Evolutionary conservation across 1,140 invertebrate species (phyloP).

Genomic region (Drosophila tani): DNA sequence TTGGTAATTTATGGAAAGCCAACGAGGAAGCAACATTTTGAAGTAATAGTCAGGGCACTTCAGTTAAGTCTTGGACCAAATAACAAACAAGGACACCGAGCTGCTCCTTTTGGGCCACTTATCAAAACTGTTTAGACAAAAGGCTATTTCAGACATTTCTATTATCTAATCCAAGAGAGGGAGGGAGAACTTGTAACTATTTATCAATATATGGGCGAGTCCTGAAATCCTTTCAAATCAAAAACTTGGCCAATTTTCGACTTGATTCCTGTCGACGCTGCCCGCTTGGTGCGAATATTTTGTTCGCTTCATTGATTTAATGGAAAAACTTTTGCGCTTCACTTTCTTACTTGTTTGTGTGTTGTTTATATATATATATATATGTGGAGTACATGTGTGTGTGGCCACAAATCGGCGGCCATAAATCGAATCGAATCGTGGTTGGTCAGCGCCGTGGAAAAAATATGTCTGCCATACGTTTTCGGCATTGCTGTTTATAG

Average conservation of each 20-base stretch:
- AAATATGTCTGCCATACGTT: slow-evolving; percentile 54
- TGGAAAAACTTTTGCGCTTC: slow-evolving; percentile 74
- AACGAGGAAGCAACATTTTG: neutral
- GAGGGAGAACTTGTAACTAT: slow-evolving; percentile 8
- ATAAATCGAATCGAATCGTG: slow-evolving; percentile 65
- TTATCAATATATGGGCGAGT: slow-evolving; percentile 6
- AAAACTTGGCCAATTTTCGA: slow-evolving; percentile 50
- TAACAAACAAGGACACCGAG: too few species aligned
- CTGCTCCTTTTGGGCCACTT: neutral
- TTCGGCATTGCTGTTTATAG: slow-evolving; percentile 63
- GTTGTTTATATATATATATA: slow-evolving; percentile 15
- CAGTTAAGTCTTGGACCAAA: too few species aligned
- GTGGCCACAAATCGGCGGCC: slow-evolving; percentile 59
- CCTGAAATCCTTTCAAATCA: slow-evolving; percentile 45
- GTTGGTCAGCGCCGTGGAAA: slow-evolving; percentile 46
- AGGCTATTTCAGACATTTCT: slow-evolving; percentile 14
- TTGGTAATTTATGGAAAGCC: neutral
- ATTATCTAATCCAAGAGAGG: slow-evolving; percentile 10
- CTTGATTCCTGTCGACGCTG: slow-evolving; percentile 57
- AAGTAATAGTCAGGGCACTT: neutral
- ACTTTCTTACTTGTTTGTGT: slow-evolving; percentile 44
- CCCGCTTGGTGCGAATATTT: slow-evolving; percentile 71
- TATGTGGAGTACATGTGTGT: neutral
- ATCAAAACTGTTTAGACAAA: slow-evolving; percentile 15
- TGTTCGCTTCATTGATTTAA: slow-evolving; percentile 81